Evolutionary conservation across 2,113 vertebrate species (phyloP).

Genomic region (Oncorhynchus kisutch): DNA sequence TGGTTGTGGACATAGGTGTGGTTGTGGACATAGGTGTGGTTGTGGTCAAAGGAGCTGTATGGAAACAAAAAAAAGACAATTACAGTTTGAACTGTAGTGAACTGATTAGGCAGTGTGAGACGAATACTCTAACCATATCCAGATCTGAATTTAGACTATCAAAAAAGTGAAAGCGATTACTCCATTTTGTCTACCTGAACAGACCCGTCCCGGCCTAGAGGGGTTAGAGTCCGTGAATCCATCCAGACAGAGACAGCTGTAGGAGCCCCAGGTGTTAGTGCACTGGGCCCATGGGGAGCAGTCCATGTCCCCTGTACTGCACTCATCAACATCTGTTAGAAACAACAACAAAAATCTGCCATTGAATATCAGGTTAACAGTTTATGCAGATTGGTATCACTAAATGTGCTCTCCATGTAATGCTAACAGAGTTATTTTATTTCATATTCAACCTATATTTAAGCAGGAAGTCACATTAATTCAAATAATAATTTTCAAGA

Average conservation of each 20-base stretch:
- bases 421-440: background rate
- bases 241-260: constrained; percentile 71
- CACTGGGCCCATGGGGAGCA: constrained; percentile 74
- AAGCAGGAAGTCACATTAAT: too few relatives aligned
- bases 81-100: background rate
- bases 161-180: background rate
- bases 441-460: too few relatives aligned
- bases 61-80: background rate
- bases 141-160: too few relatives aligned
- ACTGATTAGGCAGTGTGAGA: background rate
- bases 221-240: constrained; percentile 57
- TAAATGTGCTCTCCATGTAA: background rate
- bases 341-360: background rate
- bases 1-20: constrained; percentile 14
- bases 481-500: too few relatives aligned
- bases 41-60: background rate
- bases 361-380: background rate
- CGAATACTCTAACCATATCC: too few relatives aligned
- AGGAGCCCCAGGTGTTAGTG: constrained; percentile 75
- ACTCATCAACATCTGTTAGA: constrained; percentile 79
- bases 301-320: constrained; percentile 67
- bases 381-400: background rate
- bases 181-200: constrained; percentile 67
- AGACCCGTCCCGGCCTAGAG: constrained; percentile 73
- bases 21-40: constrained; percentile 6